Evolutionary conservation across 1,140 invertebrate species (phyloP).

Genomic region (Anastrepha obliqua): DNA sequence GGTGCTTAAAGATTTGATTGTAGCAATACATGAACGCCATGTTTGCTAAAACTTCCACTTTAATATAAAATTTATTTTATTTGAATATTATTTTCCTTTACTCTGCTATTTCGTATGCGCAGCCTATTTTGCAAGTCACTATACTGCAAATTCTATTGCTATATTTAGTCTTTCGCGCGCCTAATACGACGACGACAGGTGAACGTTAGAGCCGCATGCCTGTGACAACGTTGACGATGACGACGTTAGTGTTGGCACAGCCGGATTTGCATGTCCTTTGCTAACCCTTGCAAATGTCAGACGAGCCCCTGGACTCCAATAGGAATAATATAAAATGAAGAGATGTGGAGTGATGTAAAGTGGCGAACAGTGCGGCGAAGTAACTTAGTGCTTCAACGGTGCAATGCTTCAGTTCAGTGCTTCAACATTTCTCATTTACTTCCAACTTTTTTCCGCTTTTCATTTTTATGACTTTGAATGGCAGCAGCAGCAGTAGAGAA

Average conservation of each 20-base stretch:
- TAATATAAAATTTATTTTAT: too few relatives aligned
- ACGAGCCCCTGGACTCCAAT: not conserved
- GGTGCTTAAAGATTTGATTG: too few relatives aligned
- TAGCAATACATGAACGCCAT: too few relatives aligned
- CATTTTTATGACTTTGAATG: constrained; percentile 48
- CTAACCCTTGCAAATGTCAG: constrained; percentile 31
- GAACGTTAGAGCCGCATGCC: not conserved
- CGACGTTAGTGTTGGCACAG: constrained; percentile 1
- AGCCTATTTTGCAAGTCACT: not conserved
- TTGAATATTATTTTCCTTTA: too few relatives aligned
- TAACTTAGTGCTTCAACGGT: not conserved
- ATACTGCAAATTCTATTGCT: not conserved
- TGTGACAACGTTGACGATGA: constrained; percentile 22
- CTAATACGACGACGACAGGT: not conserved
- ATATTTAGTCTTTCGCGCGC: not conserved
- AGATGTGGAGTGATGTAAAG: not conserved
- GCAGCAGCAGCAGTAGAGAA: not conserved
- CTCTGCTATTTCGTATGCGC: too few relatives aligned
- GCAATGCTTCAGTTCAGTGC: constrained; percentile 4
- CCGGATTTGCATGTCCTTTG: constrained; percentile 23
- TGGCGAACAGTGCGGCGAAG: not conserved
- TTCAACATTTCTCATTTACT: constrained; percentile 15
- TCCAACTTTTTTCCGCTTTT: not conserved
- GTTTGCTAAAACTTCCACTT: too few relatives aligned
- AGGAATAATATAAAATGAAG: constrained; percentile 29